Evolutionary conservation across 2,888 invertebrate species (phyloP).

Genomic region (Temnothorax rugatulus): DNA sequence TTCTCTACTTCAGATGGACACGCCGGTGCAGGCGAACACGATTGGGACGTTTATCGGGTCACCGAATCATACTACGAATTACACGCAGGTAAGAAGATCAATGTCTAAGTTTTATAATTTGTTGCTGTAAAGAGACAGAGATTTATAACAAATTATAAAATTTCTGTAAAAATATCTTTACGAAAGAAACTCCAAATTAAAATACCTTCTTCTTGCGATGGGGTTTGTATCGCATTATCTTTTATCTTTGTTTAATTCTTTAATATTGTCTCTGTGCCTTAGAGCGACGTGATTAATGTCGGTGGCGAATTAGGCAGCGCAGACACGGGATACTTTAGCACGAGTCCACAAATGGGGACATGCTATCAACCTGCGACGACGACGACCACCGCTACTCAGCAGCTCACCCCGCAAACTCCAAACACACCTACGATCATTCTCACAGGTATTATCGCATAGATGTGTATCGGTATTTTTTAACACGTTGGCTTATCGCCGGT

Average conservation of each 20-base stretch:
- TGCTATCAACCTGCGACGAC: conserved; percentile 83
- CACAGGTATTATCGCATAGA: conserved; percentile 88
- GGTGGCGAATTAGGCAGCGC: conserved; percentile 86
- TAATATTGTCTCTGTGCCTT: conserved; percentile 32
- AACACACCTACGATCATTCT: conserved; percentile 94
- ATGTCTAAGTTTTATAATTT: no score
- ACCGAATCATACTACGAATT: conserved; percentile 85
- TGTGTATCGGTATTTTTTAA: neutral
- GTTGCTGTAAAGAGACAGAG: no score
- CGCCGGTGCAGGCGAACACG: conserved; percentile 85
- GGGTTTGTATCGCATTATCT: neutral
- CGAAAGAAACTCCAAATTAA: neutral
- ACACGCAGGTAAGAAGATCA: conserved; percentile 82
- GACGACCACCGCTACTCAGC: conserved; percentile 85
- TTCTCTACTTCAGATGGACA: conserved; percentile 86
- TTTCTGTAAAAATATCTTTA: neutral
- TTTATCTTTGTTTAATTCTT: neutral
- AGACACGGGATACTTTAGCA: conserved; percentile 88
- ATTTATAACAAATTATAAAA: neutral
- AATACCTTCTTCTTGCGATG: neutral
- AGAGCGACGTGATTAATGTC: conserved; percentile 85
- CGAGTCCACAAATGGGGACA: conserved; percentile 86
- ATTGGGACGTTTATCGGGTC: conserved; percentile 85
- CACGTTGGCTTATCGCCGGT: no score
- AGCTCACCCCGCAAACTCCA: conserved; percentile 88